phyloP scores from a whole-genome alignment of 2,888 invertebrate genomes.

The Dione vanillae region DNA sequence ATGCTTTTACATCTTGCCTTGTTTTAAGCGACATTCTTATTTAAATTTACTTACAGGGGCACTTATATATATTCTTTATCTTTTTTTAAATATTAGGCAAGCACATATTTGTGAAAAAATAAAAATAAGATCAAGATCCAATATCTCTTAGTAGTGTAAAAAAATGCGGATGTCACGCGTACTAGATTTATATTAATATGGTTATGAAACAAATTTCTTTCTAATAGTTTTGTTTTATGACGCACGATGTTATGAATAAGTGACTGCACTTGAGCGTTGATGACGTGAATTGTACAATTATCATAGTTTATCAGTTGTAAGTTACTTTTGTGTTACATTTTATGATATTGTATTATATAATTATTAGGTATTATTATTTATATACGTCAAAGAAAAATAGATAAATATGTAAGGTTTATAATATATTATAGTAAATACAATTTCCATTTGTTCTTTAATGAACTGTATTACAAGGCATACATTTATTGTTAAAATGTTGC shows the following conservation, averaged over 20 bases:
- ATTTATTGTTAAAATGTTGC: no score
- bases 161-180: conserved; percentile 37
- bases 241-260: conserved; percentile 38
- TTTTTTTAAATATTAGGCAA: neutral
- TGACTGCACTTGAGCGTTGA: conserved; percentile 27
- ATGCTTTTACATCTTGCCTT: neutral
- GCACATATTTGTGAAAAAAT: neutral
- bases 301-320: conserved; percentile 38
- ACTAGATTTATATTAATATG: conserved; percentile 27
- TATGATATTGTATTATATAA: conserved; percentile 34
- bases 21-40: no score
- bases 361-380: conserved; percentile 1
- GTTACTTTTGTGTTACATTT: conserved; percentile 27
- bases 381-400: conserved; percentile 25
- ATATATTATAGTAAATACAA: neutral
- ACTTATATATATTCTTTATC: neutral
- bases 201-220: conserved; percentile 44
- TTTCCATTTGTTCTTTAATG: no score
- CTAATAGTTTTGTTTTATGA: conserved; percentile 40
- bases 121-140: neutral
- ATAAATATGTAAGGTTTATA: neutral
- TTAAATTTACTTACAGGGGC: neutral
- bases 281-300: conserved; percentile 40
- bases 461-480: no score
- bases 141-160: neutral